A percentile compares a stretch with the other conserved stretches of the same genome.
Evolutionary conservation across 2,797 vertebrate genomes (phyloP).

Genomic region (Perdix hodgsoniae): DNA sequence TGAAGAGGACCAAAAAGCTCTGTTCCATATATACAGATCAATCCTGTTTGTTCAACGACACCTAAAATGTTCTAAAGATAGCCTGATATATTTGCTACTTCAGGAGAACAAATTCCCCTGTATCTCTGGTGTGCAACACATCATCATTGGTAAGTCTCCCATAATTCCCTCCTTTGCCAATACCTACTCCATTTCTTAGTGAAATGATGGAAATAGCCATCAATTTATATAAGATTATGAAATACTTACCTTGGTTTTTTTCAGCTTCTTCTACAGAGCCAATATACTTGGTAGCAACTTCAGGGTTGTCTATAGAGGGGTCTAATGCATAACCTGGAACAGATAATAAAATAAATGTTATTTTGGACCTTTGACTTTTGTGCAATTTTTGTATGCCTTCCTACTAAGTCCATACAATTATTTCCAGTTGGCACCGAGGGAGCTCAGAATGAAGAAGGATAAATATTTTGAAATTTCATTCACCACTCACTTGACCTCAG

Average conservation of each 20-base stretch:
- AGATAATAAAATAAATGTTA: neutral
- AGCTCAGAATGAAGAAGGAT: neutral
- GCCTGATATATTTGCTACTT: neutral
- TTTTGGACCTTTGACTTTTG: neutral
- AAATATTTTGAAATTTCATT: neutral
- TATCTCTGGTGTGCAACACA: neutral
- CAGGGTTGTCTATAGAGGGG: constrained; percentile 92
- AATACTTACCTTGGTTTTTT: constrained; percentile 93
- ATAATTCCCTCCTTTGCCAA: neutral
- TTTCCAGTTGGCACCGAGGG: neutral
- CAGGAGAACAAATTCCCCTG: neutral
- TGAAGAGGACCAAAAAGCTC: neutral
- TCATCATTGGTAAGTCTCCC: neutral
- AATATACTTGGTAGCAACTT: constrained; percentile 88
- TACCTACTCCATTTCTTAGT: neutral
- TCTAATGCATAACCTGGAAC: constrained; percentile 95
- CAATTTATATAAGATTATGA: neutral
- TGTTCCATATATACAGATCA: neutral
- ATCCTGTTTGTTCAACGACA: neutral
- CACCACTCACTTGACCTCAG: neutral
- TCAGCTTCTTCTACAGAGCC: constrained; percentile 97
- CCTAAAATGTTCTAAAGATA: neutral
- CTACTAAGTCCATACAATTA: neutral
- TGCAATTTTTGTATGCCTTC: neutral
- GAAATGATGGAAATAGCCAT: neutral